Conservation (phyloP, 2,113 vertebrate genomes). For the Copsychus sechellarum region DNA sequence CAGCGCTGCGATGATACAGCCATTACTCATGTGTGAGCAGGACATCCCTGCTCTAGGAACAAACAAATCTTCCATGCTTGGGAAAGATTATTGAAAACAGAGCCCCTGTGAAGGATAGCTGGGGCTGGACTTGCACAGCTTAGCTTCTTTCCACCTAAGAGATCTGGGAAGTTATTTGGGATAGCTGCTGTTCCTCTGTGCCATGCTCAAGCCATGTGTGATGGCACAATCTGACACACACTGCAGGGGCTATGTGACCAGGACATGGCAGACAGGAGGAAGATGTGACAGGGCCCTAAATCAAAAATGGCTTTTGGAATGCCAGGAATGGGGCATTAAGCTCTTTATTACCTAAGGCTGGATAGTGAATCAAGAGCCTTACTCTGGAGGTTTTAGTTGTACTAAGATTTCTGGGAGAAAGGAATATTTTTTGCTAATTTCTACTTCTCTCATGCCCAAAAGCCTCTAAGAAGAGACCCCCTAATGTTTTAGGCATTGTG, state of each 20-base stretch:
- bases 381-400: neutral
- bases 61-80: constrained; percentile 14
- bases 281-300: neutral
- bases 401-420: neutral
- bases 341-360: neutral
- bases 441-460: neutral
- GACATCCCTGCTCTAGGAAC: neutral
- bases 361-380: neutral
- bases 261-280: neutral
- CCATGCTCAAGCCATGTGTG: rapidly evolving
- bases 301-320: neutral
- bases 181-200: neutral
- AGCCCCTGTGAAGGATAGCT: neutral
- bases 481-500: neutral
- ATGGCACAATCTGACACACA: neutral
- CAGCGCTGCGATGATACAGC: neutral
- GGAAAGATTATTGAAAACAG: constrained; percentile 34
- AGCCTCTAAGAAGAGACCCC: neutral
- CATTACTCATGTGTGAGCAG: neutral
- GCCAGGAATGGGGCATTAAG: neutral
- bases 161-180: neutral
- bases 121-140: neutral
- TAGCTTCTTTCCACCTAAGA: neutral
- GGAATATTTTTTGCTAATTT: neutral
- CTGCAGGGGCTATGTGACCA: neutral